Conservation (phyloP, 2,797 vertebrate species). For the Acanthurus leucopareius region DNA sequence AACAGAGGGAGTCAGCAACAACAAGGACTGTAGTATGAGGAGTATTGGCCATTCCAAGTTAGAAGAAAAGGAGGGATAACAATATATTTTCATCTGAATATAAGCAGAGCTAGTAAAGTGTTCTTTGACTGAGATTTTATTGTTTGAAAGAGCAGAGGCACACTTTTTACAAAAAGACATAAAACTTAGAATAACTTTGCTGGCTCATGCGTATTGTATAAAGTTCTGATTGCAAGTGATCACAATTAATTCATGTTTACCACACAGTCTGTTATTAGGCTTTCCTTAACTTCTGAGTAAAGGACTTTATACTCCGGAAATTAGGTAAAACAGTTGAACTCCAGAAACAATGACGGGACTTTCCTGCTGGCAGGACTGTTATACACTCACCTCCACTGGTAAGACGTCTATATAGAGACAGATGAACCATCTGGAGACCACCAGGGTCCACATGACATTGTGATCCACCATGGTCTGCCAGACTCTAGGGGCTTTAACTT, state of each 20-base stretch:
- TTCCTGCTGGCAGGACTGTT: neutral
- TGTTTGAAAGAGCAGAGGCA: neutral
- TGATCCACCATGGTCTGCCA: slow-evolving; percentile 91
- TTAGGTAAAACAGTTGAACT: neutral
- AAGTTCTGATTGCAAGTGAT: neutral
- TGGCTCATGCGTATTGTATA: neutral
- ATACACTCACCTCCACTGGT: slow-evolving; percentile 91
- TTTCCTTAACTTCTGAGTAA: neutral
- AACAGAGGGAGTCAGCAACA: slow-evolving; percentile 18
- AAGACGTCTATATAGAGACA: slow-evolving; percentile 96
- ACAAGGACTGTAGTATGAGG: neutral
- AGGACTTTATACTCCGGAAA: neutral
- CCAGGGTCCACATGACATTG: slow-evolving; percentile 93
- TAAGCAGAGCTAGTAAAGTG: neutral
- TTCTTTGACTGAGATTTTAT: slow-evolving; percentile 2
- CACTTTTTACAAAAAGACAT: neutral
- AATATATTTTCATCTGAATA: no score
- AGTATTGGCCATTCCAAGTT: neutral
- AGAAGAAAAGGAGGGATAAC: neutral
- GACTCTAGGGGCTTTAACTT: slow-evolving; percentile 89
- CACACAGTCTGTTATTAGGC: neutral
- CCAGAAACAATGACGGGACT: neutral
- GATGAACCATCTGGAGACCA: slow-evolving; percentile 97
- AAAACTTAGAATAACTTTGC: neutral
- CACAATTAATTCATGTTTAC: neutral